Base-by-base conservation (phyloP, 2,888 invertebrate genomes). In the Hirtodrosophila duncani region DNA sequence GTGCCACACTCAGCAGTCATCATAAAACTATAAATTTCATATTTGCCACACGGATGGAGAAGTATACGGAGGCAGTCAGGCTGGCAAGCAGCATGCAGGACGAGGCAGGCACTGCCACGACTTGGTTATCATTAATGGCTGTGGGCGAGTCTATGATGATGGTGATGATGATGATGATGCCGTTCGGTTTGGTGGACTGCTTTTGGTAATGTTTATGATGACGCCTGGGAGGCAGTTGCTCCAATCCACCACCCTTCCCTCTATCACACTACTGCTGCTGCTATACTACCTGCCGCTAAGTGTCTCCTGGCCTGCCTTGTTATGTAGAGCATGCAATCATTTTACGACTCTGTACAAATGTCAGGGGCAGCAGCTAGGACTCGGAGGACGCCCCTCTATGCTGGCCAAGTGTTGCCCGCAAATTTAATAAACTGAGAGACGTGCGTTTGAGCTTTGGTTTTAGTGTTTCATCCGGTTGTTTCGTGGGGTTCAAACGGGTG, bases 1-100 rank as follows among this genome's bases (percentile, higher is more conserved):
- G 72, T 67, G 70, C 60, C 69, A 81, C 64, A 77, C 80, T 79
- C 80, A 81, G 65, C 78, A 82, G 81, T 79, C 82, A 82, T 82
- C 82, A 82, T 79, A 82, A 82, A 81, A 81, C 81, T 77, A 81
- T 81, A 81, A 82, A 81, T 81, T 81, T 77, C 78, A 68, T 80
- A 81, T 82, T 82, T 81, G 78, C 70, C 59, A 63, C 57, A 64
- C 52, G 41, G 53, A 52, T 38, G 42, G 34, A 58, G 43, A 66
- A 38, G 55, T n/a, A 39, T 27, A 36, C 18, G 24, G 13, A 17
- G 6, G 9, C 16, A 20, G n/a, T 37, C 8, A 14, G 2, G 10
- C 8, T 9, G 8, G 23, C 27, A 27, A 18, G n/a, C 24, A 14
- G 11, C 9, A 20, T 23, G 26, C 9, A 14, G 14, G 4, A 1